These are phyloP conservation scores for Cricetomys ansorgei DNA, from an alignment of 2,113 vertebrate species.

Conservation along the genomic window DNA sequence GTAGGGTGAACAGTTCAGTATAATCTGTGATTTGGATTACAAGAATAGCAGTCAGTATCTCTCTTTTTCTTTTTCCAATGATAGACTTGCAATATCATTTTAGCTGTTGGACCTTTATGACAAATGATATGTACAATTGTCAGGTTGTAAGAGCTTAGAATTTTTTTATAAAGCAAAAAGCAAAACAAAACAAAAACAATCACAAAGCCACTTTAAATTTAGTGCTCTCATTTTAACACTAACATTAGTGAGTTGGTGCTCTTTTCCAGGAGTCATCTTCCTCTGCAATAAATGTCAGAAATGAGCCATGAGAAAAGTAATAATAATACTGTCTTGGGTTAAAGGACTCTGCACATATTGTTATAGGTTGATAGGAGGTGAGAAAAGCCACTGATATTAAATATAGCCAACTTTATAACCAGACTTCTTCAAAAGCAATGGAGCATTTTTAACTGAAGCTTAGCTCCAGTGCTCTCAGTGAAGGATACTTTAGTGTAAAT, in stretches of 20 bases:
- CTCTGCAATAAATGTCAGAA: conserved; percentile 14
- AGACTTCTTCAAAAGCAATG: conserved; percentile 31
- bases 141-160: neutral
- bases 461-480: conserved; percentile 37
- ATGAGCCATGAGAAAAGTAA: neutral
- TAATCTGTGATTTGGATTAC: neutral
- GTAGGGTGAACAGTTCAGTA: neutral
- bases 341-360: neutral
- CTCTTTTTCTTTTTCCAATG: neutral
- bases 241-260: neutral
- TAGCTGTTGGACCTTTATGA: neutral
- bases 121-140: neutral
- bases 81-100: neutral
- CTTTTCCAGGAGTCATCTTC: neutral
- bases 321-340: neutral
- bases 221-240: neutral
- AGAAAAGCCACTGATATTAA: neutral
- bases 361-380: neutral
- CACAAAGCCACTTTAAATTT: conserved; percentile 5
- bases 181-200: neutral
- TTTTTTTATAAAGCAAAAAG: neutral
- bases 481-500: conserved; percentile 21
- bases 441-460: conserved; percentile 21
- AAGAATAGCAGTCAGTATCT: neutral
- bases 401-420: neutral